These are phyloP conservation scores for Abrostola tripartita DNA, from an alignment of 2,888 invertebrate genomes.

Conservation along the genomic window DNA sequence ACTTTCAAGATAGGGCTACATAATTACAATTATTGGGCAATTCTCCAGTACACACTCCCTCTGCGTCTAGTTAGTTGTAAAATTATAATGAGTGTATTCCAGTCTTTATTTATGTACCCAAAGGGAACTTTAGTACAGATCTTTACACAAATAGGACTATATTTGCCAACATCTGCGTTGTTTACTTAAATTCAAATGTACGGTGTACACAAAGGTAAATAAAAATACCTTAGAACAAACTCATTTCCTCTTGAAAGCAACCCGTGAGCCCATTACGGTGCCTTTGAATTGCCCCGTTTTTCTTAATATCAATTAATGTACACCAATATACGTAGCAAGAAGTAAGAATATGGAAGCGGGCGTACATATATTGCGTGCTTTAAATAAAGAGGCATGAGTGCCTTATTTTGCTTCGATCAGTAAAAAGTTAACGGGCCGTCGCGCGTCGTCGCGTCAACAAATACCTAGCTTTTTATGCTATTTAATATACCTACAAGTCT, in stretches of 20 bases:
- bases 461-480: too few species aligned
- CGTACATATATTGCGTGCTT: neutral
- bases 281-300: slow-evolving; percentile 33
- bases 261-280: slow-evolving; percentile 24
- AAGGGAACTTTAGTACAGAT: neutral
- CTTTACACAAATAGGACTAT: neutral
- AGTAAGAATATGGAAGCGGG: neutral
- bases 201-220: neutral
- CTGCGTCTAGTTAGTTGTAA: neutral
- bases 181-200: neutral
- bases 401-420: too few species aligned
- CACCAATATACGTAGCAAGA: slow-evolving; percentile 8
- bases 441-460: too few species aligned
- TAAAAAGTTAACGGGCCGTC: too few species aligned
- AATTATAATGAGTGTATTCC: neutral
- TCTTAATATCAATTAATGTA: slow-evolving; percentile 46
- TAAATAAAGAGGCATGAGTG: too few species aligned
- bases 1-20: neutral
- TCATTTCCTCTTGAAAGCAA: slow-evolving; percentile 32
- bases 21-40: slow-evolving; percentile 1
- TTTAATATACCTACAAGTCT: too few species aligned
- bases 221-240: slow-evolving; percentile 24
- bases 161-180: neutral
- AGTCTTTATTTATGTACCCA: neutral
- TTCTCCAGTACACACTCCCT: slow-evolving; percentile 3